Evolutionary conservation across 2,797 vertebrate genomes (phyloP), one percentile per base, ranked within the genome.

Genomic region (Melanotaenia parkinsoni): DNA sequence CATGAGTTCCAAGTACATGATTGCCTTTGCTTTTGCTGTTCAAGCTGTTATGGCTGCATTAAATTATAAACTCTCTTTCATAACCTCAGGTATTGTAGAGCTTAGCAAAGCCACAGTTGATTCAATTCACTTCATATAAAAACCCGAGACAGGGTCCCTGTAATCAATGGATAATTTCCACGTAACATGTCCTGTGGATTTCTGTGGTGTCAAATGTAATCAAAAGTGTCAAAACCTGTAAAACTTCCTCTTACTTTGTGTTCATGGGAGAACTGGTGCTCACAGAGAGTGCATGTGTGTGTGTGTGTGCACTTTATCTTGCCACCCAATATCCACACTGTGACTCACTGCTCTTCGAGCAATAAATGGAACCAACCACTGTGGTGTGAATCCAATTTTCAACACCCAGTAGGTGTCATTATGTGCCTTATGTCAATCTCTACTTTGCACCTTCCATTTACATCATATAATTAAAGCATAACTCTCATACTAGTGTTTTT

Each of bases 91-190:
- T 92, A 89, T 89, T 89, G 86, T 80, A 59, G 72, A 89, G 85
- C 88, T 80, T 85, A 82, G 80, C 79, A 75, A 80, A 87, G 82
- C 74, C 79, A 61, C 20, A 22, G 67, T 69, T 92, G 83, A 93
- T 93, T 93, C 76, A 87, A 91, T 92, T 92, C 81, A 66, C 70
- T 16, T 71, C 86, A 77, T 77, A 90, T 86, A 89, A 89, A 89
- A 90, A 76, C n/a, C 70, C 35, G 26, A 65, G 70, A 86, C 76
- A 79, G 70, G 62, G 65, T 65, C 62, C 63, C 78, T 71, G 73
- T 86, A 89, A 94, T 93, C 91, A 92, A 91, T 91, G 87, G 89
- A 80, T 92, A 79, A 89, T 91, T 91, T 92, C 88, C 84, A 86
- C 10, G 30, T 85, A 88, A 74, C 89, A 84, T 80, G 82, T 92